Base-by-base conservation (phyloP, 1,140 invertebrate species). In the Chelonus insularis region DNA sequence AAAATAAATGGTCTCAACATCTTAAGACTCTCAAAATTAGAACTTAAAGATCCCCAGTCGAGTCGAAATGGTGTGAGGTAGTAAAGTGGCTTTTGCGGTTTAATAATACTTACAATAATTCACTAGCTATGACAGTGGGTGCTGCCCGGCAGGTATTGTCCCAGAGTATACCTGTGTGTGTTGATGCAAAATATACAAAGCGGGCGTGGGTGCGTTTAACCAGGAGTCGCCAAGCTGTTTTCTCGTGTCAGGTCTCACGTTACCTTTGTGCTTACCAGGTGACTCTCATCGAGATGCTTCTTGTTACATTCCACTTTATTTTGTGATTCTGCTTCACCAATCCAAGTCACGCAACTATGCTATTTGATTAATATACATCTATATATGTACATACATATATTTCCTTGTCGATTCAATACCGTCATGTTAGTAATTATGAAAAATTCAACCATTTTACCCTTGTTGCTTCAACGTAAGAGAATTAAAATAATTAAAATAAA, bases 31-130 rank as follows among this genome's bases (percentile, higher is more conserved):
- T n/a, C 4, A 1, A 39, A 39, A 12, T 39, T 12, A 39, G 1
- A 39, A 9, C 36, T 39, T 12, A 39, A 39, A 39, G 11, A 39
- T 39, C 36, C 36, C 36, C 36, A 39, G 7, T 11, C 11, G 4
- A 39, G 7, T 25, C 47, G 21, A 50, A 50, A 21, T 23, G 47
- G 20, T 29, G 20, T 9, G 7, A 25, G 47, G 20, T 23, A 23
- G 16, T 48, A 4, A 8, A 50, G 47, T 25, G 6, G 20, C n/a
- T 18, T 5, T 23, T 52, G 54, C 60, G 65, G 65, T 72, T 75
- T 73, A 74, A 74, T 74, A 72, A 73, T 68, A 68, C 66, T 57
- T 51, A 67, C 61, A 64, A 71, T 73, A 75, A 75, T 75, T 73
- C 71, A 75, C 68, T 62, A 65, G 68, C 62, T 45, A 65, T 68